Evolutionary conservation across 2,113 vertebrate species (phyloP).

Genomic region (Pluvialis apricaria): DNA sequence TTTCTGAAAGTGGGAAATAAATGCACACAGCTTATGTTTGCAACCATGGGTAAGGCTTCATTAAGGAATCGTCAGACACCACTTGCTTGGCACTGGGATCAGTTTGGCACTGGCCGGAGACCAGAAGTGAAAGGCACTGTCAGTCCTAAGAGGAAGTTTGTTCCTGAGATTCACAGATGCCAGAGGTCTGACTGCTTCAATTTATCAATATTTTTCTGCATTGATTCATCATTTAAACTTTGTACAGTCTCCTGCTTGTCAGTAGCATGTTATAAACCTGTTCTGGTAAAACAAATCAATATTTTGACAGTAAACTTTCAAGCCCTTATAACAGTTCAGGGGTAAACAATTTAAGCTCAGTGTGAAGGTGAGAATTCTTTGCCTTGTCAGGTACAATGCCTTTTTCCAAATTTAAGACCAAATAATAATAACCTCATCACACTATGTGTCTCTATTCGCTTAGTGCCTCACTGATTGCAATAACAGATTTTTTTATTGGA

Average conservation of each 20-base stretch:
- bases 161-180: background rate
- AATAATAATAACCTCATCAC: background rate
- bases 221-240: background rate
- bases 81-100: background rate
- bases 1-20: background rate
- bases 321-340: background rate
- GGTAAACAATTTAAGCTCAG: background rate
- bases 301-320: background rate
- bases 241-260: background rate
- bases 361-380: background rate
- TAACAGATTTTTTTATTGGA: background rate
- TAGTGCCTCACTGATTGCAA: background rate
- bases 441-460: background rate
- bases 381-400: fast-evolving
- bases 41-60: background rate
- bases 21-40: background rate
- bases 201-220: background rate
- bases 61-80: background rate
- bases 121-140: background rate
- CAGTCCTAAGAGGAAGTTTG: background rate
- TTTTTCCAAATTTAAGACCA: background rate
- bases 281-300: background rate
- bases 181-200: background rate
- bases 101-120: background rate
- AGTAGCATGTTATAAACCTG: background rate